Evolutionary conservation across 1,140 invertebrate species (phyloP).

Genomic region (Cydia strobilella): DNA sequence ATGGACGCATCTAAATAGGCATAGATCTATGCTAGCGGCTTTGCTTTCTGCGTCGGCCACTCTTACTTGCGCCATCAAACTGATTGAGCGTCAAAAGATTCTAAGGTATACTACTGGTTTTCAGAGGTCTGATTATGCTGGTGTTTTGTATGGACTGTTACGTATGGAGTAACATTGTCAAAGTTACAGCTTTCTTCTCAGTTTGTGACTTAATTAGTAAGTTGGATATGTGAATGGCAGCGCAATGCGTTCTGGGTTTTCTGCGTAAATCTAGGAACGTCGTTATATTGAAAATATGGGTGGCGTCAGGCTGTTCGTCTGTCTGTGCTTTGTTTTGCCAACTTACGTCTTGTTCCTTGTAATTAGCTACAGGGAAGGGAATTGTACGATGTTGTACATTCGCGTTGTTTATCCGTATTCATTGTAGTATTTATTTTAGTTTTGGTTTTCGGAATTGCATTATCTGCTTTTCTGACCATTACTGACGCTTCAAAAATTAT

Average conservation of each 20-base stretch:
- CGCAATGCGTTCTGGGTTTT: constrained; percentile 69
- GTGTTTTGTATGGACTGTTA: constrained; percentile 55
- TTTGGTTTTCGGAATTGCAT: neutral
- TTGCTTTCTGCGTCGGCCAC: constrained; percentile 58
- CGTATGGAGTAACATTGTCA: constrained; percentile 76
- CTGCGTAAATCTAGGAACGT: constrained; percentile 67
- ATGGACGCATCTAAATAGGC: constrained; percentile 75
- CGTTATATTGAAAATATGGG: constrained; percentile 72
- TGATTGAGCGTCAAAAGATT: constrained; percentile 22
- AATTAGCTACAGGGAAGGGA: constrained; percentile 24
- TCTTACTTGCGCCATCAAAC: constrained; percentile 44
- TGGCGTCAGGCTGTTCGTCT: constrained; percentile 48
- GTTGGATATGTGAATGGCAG: constrained; percentile 78
- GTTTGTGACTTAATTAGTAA: constrained; percentile 78
- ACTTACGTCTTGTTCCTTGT: constrained; percentile 13
- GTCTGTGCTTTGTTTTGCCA: constrained; percentile 22
- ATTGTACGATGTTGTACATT: neutral
- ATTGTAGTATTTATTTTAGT: neutral
- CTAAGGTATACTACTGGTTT: constrained; percentile 33
- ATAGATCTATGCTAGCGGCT: constrained; percentile 73
- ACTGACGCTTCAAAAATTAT: no score
- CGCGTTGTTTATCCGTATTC: neutral
- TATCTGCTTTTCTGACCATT: neutral
- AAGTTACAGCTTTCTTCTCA: constrained; percentile 76
- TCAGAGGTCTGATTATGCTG: constrained; percentile 47